A percentile compares a stretch with the other conserved stretches of the same genome.
Evolutionary conservation across 2,113 vertebrate species (phyloP).

Genomic region (Tachuris rubrigastra): DNA sequence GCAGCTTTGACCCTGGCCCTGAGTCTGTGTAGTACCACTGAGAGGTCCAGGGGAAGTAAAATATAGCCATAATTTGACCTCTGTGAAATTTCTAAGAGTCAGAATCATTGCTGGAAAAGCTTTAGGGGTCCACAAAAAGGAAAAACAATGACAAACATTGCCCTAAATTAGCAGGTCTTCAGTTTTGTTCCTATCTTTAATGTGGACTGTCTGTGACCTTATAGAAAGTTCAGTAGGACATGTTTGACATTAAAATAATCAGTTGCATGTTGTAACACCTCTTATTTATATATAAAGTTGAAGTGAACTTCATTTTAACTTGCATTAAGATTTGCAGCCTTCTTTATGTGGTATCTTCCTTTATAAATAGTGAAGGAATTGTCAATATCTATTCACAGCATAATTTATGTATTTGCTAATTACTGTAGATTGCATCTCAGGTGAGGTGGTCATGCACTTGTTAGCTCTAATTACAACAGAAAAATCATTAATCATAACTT

Average conservation of each 20-base stretch:
- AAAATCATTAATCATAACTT: slow-evolving; percentile 17
- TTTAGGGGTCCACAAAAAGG: not conserved
- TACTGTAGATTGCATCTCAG: not conserved
- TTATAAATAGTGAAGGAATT: not conserved
- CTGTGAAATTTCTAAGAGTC: not conserved
- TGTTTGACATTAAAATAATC: not conserved
- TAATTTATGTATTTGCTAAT: slow-evolving; percentile 22
- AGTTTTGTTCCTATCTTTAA: not conserved
- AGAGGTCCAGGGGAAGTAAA: not conserved
- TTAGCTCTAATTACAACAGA: slow-evolving; percentile 8
- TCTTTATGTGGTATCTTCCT: not conserved
- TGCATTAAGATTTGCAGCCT: not conserved
- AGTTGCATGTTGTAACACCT: not conserved
- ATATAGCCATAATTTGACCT: not conserved
- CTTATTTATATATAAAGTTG: not conserved
- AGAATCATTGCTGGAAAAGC: not conserved
- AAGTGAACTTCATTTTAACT: not conserved
- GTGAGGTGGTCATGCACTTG: not conserved
- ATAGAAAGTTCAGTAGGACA: not conserved
- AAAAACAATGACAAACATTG: not conserved
- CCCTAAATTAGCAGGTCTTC: not conserved
- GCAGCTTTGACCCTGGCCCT: not conserved
- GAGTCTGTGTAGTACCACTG: not conserved
- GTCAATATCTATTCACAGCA: not conserved
- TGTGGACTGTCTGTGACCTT: not conserved